Evolutionary conservation across 2,888 invertebrate species (phyloP), one percentile per base, ranked within the genome.

Genomic region (Ischnus inquisitorius): DNA sequence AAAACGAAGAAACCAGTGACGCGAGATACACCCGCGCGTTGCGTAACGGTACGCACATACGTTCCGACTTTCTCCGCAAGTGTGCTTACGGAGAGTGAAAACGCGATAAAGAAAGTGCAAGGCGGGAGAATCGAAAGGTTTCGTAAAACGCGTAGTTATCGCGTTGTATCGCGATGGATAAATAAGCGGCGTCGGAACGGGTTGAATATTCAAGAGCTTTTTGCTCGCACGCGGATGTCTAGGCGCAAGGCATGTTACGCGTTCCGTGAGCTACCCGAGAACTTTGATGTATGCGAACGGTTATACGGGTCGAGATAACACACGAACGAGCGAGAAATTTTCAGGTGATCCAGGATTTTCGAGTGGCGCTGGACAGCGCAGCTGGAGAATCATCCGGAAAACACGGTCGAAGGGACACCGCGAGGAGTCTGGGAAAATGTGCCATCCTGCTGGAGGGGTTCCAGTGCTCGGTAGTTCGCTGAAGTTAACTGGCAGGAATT

Each of bases 401-500:
- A 39, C 57, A 60, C n/a, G 28, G 6, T 1, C 57, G 28, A 43
- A 34, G 34, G 60, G 8, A 16, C 25, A 43, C n/a, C 16, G 4
- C 16, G 12, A 39, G 34, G n/a, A 25, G 48, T 12, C 69, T 12
- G 16, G 54, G 65, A 54, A 51, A 65, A 57, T 54, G 54, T 67
- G 65, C 8, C 34, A 34, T 34, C 34, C 57, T 22, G 22, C 57
- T n/a, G 25, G 34, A 10, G n/a, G 34, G 19, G n/a, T 28, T n/a
- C 46, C 43, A 16, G 54, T 60, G 22, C 22, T 46, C n/a, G 43
- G 48, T 82, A 82, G 82, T 83, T 87, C 79, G 76, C 51, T 86
- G 81, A 81, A 82, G 86, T 85, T 87, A 88, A 88, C 87, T 86
- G 88, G 85, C 88, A 84, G 78, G 83, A 87, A 88, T 88, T 85